Base-by-base conservation (phyloP, 1,140 invertebrate genomes). In the Ceratina australensis region DNA sequence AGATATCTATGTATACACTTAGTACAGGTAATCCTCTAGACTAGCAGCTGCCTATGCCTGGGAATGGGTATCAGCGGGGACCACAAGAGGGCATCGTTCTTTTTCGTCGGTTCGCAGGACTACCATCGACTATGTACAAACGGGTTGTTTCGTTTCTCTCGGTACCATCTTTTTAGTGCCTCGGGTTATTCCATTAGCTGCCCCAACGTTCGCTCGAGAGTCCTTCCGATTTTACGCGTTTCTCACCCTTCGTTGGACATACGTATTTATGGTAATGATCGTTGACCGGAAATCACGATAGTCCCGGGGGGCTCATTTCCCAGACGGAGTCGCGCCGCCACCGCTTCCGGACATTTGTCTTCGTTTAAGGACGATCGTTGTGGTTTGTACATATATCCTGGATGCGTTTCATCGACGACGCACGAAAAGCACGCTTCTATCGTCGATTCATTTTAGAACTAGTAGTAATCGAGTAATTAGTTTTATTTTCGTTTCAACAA, bases 81-180 rank as follows among this genome's bases (percentile, higher is more conserved):
- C 54, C 66, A 59, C 52, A n/a, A 28, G 61, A 71, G 50, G 47
- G 42, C n/a, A 49, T 57, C 22, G 4, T 67, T 28, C 28, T 42
- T 47, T 68, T 20, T 60, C 22, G 28, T 60, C 22, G 28, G 57
- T 24, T 52, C 64, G 59, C 69, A 49, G 71, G 60, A 20, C 79
- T 54, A 61, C 72, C 67, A 82, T 54, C 72, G 56, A 72, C 47
- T 89, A 89, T 90, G 85, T 89, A 90, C 88, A 90, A 88, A 86
- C 42, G 22, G 42, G 5, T 49, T 33, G 54, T 63, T 28, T 68
- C 33, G n/a, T n/a, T n/a, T 24, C 20, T 50, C 33, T 67, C 20
- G 28, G n/a, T n/a, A n/a, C n/a, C 24, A 28, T 47, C 20, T 2
- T 20, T 66, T 87, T 81, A 88, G 86, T 81, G 83, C 81, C 87